phyloP scores from a whole-genome alignment of 2,888 invertebrate genomes.

The Tipula helvola region DNA sequence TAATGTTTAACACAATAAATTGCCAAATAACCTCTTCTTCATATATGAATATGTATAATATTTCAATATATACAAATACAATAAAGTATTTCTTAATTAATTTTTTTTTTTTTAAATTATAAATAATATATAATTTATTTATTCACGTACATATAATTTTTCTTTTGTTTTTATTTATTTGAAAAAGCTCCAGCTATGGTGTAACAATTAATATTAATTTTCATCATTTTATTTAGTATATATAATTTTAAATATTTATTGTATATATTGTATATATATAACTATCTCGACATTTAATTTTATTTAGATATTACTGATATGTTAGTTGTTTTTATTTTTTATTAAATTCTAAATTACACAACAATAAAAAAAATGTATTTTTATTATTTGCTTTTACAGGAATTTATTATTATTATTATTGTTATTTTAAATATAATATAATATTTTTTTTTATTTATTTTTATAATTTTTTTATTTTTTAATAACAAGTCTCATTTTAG shows the following conservation, averaged over 20 bases:
- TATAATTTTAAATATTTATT: not conserved
- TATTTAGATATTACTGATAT: slow-evolving; percentile 9
- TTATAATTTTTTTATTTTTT: not conserved
- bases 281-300: slow-evolving; percentile 7
- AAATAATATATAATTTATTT: not conserved
- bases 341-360: not conserved
- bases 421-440: not conserved
- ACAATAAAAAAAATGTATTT: not conserved
- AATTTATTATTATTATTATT: not conserved
- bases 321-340: slow-evolving; percentile 7
- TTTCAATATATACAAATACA: too few relatives aligned
- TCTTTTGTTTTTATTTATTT: not conserved
- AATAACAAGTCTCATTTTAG: not conserved
- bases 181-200: slow-evolving; percentile 7
- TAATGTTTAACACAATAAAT: too few relatives aligned
- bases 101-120: not conserved
- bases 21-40: too few relatives aligned
- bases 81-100: not conserved
- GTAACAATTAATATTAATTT: slow-evolving; percentile 8
- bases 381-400: not conserved
- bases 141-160: not conserved
- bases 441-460: not conserved
- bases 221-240: not conserved
- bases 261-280: not conserved
- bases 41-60: too few relatives aligned